Evolutionary conservation across 2,888 invertebrate genomes (phyloP), one percentile per base, ranked within the genome.

Genomic region (Hemistola chrysoprasaria): DNA sequence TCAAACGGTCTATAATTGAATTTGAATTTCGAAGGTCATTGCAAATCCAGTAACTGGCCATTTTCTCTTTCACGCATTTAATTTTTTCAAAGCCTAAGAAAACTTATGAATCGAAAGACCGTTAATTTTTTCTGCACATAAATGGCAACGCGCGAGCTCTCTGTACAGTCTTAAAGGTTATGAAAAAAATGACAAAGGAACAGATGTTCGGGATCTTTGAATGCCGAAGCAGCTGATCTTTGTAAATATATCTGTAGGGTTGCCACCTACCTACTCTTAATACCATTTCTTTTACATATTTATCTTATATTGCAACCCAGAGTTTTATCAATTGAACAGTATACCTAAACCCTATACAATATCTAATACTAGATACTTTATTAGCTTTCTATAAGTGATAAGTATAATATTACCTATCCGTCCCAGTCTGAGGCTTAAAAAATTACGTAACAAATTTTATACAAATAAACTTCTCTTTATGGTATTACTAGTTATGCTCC

Each of bases 221-320:
- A 59, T 54, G 56, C 53, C 49, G 47, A 59, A 56, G 65, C 68
- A 69, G 69, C 66, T 69, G 67, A 66, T 59, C 48, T 26, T 8
- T 4, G 35, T 36, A 47, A 48, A 41, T 11, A 42, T 21, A n/a
- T n/a, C 7, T 1, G 2, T 36, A 69, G 64, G 69, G 69, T 20
- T 69, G 65, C 7, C 56, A 38, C 28, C 2, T 32, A 16, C 16
- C 16, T 16, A 4, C 3, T 16, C 4, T 16, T 16, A 16, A 3
- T 16, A 4, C 16, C n/a, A n/a, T n/a, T n/a, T n/a, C n/a, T n/a
- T 16, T 16, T 4, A 16, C 16, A 16, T 4, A 16, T 16, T 16
- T 16, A n/a, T n/a, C n/a, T 16, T 16, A 16, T 16, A 16, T 16
- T 3, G 4, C 16, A 16, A n/a, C n/a, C n/a, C n/a, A n/a, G n/a